Evolutionary conservation across 2,113 vertebrate genomes (phyloP), one percentile per base, ranked within the genome.

Genomic region (Anas platyrhynchos): DNA sequence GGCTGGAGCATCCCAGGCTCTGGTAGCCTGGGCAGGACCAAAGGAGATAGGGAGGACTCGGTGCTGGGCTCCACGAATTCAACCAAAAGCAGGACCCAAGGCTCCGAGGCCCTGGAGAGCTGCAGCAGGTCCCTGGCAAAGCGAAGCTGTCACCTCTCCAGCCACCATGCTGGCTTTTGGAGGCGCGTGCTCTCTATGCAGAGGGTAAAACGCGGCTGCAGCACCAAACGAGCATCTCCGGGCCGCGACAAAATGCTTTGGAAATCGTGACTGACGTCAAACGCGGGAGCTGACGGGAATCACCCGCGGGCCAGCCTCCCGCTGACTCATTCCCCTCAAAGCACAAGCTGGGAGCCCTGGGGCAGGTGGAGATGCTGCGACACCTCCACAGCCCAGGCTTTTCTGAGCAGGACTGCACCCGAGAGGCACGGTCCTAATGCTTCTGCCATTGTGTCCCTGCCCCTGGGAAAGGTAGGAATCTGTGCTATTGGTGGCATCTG

Each of bases 101-200:
- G 34, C 34, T 34, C 34, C 34, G 34, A 80, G 46, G 12, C 15
- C 36, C 72, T 88, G 55, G 36, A 91, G 81, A 78, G 43, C 58
- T 41, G 61, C 54, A 82, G n/a, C 26, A 18, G 8, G 23, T 61
- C 50, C n/a, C 62, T 4, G 4, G 29, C 55, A 46, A 79, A 82
- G 52, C 0, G 0, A 87, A 71, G 13, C 22, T 21, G 13, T 23
- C 11, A 9, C 9, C 43, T 4, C 63, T 67, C 27, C 0, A 0
- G 0, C 61, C 73, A 41, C 27, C 26, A 13, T 0, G 0, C 68
- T 29, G 61, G 31, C 14, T 77, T 34, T 54, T 61, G 50, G 23
- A 0, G 1, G 38, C 63, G 48, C 34, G 43, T 0, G 4, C 21
- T 22, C 32, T 16, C 65, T 10, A 21, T 0, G 0, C 61, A 7